phyloP scores from a whole-genome alignment of 2,888 invertebrate genomes.

The Tortrix viridana region DNA sequence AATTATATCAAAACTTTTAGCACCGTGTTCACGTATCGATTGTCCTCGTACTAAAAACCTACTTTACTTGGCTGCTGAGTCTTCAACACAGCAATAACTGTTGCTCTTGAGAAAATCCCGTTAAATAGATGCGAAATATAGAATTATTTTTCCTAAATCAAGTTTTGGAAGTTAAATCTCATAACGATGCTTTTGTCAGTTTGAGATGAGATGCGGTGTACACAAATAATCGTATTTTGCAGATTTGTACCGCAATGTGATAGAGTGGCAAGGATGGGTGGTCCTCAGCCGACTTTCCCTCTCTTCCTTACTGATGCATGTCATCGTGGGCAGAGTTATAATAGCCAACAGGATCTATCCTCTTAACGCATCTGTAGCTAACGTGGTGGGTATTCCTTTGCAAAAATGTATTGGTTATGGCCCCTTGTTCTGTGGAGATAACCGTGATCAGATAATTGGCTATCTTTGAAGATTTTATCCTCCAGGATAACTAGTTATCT shows the following conservation, averaged over 20 bases:
- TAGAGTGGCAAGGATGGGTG: slow-evolving; percentile 38
- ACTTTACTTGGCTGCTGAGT: background rate
- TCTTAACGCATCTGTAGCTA: slow-evolving; percentile 28
- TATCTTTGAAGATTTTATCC: no score
- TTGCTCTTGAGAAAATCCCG: background rate
- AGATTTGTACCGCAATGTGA: slow-evolving; percentile 31
- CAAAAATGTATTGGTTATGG: background rate
- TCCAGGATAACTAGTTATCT: no score
- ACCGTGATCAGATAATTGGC: no score
- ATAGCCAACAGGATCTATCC: slow-evolving; percentile 28
- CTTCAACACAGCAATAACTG: background rate
- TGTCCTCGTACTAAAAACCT: slow-evolving; percentile 20
- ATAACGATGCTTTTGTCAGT: no score
- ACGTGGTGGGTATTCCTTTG: slow-evolving; percentile 17
- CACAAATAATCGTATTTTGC: background rate
- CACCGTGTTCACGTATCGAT: slow-evolving; percentile 4
- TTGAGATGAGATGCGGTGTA: no score
- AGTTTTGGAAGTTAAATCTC: no score
- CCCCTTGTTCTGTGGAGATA: no score
- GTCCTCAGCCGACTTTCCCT: slow-evolving; percentile 34
- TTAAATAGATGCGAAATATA: no score
- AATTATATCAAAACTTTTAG: slow-evolving; percentile 2
- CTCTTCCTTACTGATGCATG: slow-evolving; percentile 29
- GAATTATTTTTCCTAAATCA: no score
- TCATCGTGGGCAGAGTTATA: slow-evolving; percentile 26